Evolutionary conservation across 2,797 vertebrate species (phyloP).

Genomic region (Apodemus agrarius): DNA sequence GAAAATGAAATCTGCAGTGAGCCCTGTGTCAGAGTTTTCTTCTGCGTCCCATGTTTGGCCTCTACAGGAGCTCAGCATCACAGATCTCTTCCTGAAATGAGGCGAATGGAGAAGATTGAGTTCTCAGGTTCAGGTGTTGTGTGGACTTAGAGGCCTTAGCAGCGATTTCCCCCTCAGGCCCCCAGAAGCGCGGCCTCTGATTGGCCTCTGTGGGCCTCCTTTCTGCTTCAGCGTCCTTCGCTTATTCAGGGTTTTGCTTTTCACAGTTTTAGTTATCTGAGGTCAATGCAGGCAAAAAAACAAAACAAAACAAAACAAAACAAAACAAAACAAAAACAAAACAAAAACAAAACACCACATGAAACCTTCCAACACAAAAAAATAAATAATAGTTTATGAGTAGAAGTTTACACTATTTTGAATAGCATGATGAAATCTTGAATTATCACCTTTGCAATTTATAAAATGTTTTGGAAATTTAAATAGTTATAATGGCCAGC

Average conservation of each 20-base stretch:
- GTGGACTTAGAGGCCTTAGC: neutral
- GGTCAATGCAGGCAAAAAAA: neutral
- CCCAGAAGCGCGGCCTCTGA: neutral
- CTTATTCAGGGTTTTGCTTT: neutral
- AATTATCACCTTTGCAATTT: neutral
- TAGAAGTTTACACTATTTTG: neutral
- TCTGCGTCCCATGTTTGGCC: too few relatives aligned
- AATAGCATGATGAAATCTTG: neutral
- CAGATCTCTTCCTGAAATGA: neutral
- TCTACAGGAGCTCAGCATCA: neutral
- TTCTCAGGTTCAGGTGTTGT: neutral
- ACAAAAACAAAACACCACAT: too few relatives aligned
- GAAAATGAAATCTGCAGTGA: neutral
- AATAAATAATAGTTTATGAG: neutral
- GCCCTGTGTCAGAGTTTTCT: neutral
- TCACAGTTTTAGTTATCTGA: neutral
- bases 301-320: too few relatives aligned
- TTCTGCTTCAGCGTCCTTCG: neutral
- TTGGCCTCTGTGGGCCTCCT: neutral
- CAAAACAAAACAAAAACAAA: too few relatives aligned
- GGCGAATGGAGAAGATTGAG: neutral
- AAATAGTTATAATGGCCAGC: neutral
- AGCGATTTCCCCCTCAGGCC: rapidly evolving
- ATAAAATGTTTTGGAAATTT: neutral
- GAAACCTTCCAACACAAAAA: neutral